Conservation (phyloP, 1,140 invertebrate genomes). For the Heliconius hewitsoni region DNA sequence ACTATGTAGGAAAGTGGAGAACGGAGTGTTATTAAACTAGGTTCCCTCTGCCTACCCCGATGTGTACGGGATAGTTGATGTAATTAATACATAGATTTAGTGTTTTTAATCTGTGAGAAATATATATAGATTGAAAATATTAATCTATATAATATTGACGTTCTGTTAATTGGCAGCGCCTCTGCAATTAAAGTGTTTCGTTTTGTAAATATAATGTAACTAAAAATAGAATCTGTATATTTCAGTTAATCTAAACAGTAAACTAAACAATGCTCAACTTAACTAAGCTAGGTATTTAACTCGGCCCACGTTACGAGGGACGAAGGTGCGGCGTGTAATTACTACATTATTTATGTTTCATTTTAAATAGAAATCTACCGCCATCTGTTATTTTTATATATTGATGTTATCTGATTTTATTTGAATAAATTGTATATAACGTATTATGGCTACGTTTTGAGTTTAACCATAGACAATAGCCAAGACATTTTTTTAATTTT, state of each 20-base stretch:
- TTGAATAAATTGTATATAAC: not conserved
- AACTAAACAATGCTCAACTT: not conserved
- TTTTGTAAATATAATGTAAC: not conserved
- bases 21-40: too few species aligned
- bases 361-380: constrained; percentile 13
- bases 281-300: not conserved
- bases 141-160: too few species aligned
- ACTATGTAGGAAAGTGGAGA: too few species aligned
- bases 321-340: not conserved
- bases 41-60: too few species aligned
- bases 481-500: too few species aligned
- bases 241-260: not conserved
- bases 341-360: constrained; percentile 15
- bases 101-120: too few species aligned
- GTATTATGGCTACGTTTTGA: too few species aligned
- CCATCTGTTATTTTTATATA: not conserved
- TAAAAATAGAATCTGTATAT: not conserved
- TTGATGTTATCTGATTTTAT: not conserved
- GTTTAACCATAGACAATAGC: too few species aligned
- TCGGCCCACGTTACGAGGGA: not conserved
- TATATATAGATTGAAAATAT: too few species aligned
- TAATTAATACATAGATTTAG: too few species aligned
- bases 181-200: not conserved
- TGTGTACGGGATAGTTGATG: too few species aligned
- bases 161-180: too few species aligned